A percentile compares a stretch with the other conserved stretches of the same genome.
These are phyloP conservation scores for Anser brachyrhynchus DNA, from an alignment of 2,113 vertebrate genomes.

Conservation along the genomic window DNA sequence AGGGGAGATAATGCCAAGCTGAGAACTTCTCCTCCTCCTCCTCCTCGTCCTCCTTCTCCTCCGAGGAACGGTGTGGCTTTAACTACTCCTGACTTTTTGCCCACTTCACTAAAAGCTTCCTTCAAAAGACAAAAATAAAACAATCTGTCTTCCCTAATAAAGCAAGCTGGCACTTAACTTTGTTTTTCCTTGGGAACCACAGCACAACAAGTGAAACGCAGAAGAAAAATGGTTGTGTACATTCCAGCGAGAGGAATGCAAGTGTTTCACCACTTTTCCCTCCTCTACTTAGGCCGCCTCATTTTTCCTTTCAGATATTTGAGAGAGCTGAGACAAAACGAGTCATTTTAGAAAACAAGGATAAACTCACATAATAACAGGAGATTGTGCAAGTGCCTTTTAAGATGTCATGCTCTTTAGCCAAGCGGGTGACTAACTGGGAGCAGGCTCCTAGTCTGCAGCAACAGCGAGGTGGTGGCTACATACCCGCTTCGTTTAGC, in stretches of 20 bases:
- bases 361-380: background rate
- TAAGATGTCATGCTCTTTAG: background rate
- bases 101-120: constrained; percentile 53
- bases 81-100: constrained; percentile 34
- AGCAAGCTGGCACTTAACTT: constrained; percentile 56
- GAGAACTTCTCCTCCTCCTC: background rate
- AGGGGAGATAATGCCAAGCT: background rate
- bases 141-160: constrained; percentile 57
- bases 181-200: constrained; percentile 64
- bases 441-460: background rate
- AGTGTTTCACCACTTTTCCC: constrained; percentile 28
- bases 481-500: background rate
- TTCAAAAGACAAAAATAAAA: constrained; percentile 63
- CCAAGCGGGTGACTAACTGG: background rate
- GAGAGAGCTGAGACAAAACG: background rate
- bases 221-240: constrained; percentile 1
- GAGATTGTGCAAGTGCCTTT: background rate
- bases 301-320: constrained; percentile 10
- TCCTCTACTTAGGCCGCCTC: background rate
- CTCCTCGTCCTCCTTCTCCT: background rate
- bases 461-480: background rate
- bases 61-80: background rate
- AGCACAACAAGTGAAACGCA: constrained; percentile 49
- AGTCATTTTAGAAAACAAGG: background rate
- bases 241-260: constrained; percentile 46